Base-by-base conservation (phyloP, 2,797 vertebrate species). In the Oceanodroma leucorhoa region DNA sequence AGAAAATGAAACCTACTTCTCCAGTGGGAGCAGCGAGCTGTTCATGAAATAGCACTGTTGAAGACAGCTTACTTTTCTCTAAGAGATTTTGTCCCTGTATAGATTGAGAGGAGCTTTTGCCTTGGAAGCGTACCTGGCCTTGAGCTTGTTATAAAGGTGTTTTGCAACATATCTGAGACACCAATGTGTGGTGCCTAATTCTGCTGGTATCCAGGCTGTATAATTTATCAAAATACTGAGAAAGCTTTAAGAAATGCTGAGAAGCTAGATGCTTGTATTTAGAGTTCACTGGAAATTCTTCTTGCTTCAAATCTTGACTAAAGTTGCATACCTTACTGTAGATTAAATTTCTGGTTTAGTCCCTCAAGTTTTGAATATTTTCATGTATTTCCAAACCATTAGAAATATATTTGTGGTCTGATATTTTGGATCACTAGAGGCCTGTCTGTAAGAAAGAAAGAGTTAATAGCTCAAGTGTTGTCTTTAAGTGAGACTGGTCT, bases 341-440 rank as follows among this genome's bases (percentile, higher is more conserved):
- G n/a, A 23, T 43, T n/a, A 43, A 46, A 50, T 78, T 85, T 82
- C 45, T 78, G 29, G 12, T 46, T 87, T 91, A 36, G 14, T 61
- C 18, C 17, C 5, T 84, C 20, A 38, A 46, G 6, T 57, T 70
- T 57, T 72, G 30, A 58, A 30, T 41, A 4, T 70, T 60, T 22
- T 29, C 0, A 0, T 46, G 6, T 45, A 1, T 87, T 87, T 92
- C 55, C 46, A 13, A 23, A 46, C 1, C 0, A 61, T 26, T 23
- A 71, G 26, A n/a, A 80, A 29, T 43, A 1, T 14, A n/a, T 50
- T 62, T 79, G 26, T 43, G 12, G 27, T 58, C 30, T 72, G 27
- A 21, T 75, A 46, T 9, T 84, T 78, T 65, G 51, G 19, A 41
- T 72, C 20, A 14, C 26, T 45, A 14, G 66, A 48, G 43, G 18